Evolutionary conservation across 2,113 vertebrate genomes (phyloP), one percentile per base, ranked within the genome.

Genomic region (Heterotis niloticus): DNA sequence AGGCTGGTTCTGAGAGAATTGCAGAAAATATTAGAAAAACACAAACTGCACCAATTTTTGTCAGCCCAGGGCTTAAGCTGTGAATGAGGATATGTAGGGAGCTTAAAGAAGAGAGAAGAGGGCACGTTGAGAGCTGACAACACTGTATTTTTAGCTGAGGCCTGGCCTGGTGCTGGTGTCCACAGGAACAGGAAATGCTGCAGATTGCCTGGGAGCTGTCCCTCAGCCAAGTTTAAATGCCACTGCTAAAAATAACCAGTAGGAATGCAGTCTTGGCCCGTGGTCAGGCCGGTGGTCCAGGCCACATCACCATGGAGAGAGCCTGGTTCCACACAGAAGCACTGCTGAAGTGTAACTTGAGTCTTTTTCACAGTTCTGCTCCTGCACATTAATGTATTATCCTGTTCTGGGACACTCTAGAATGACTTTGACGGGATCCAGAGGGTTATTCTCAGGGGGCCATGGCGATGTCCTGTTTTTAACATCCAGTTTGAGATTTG

Each of bases 121-220:
- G 23, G 18, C 28, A 71, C 23, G 62, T 72, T 51, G 54, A 20
- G 62, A 52, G 68, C 10, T 24, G 66, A 80, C 52, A 65, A 65
- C 52, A 74, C 20, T 62, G 18, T 77, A 78, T 64, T 81, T 85
- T 79, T 79, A 82, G 78, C 51, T 3, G 4, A 28, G 66, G 67
- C n/a, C 68, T 10, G 24, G 28, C 23, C 51, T 60, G 72, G 80
- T 76, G 78, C 84, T 82, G 82, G 79, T 72, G 70, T 84, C 82
- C 65, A 88, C 89, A 88, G 87, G 89, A 90, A 92, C 85, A 92
- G 90, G 90, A 93, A 93, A 88, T 82, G 80, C 86, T 89, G 79
- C 75, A 83, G 78, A 85, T 88, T 86, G 84, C 83, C 87, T 86
- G 82, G 62, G 81, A 83, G 85, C 91, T 86, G 84, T 85, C 75